These are phyloP conservation scores for Rhineura floridana DNA, from an alignment of 2,113 vertebrate genomes.

Conservation along the genomic window DNA sequence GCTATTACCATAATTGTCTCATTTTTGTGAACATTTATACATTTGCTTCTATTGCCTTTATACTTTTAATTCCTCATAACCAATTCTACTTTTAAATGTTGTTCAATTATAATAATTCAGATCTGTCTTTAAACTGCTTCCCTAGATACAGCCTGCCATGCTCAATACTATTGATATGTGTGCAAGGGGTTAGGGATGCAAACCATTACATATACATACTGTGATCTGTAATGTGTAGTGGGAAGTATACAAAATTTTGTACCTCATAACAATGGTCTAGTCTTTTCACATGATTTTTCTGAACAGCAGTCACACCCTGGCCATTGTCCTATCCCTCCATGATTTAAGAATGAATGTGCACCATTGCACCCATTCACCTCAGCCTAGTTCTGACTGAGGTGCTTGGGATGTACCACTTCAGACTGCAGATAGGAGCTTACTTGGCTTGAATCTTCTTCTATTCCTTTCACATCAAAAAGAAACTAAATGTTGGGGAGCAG, in stretches of 20 bases:
- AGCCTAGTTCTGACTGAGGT: neutral
- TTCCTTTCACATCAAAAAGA: neutral
- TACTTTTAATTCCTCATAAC: neutral
- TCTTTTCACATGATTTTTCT: neutral
- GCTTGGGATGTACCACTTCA: neutral
- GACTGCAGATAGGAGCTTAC: neutral
- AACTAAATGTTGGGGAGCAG: neutral
- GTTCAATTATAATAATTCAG: neutral
- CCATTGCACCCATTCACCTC: neutral
- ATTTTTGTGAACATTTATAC: neutral
- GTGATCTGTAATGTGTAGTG: neutral
- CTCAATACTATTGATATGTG: neutral
- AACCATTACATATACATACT: neutral
- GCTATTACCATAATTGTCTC: neutral
- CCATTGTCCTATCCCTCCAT: neutral
- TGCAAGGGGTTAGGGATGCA: neutral
- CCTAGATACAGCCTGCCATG: neutral
- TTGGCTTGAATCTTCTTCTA: neutral
- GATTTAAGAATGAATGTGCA: neutral
- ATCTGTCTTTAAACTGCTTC: neutral
- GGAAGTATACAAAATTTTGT: neutral
- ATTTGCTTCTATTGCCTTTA: neutral
- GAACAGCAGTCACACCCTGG: neutral
- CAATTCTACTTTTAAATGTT: neutral
- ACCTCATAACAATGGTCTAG: neutral